A percentile compares a stretch with the other conserved stretches of the same genome.
phyloP scores from a whole-genome alignment of 2,113 vertebrate genomes.

The Zapornia atra region DNA sequence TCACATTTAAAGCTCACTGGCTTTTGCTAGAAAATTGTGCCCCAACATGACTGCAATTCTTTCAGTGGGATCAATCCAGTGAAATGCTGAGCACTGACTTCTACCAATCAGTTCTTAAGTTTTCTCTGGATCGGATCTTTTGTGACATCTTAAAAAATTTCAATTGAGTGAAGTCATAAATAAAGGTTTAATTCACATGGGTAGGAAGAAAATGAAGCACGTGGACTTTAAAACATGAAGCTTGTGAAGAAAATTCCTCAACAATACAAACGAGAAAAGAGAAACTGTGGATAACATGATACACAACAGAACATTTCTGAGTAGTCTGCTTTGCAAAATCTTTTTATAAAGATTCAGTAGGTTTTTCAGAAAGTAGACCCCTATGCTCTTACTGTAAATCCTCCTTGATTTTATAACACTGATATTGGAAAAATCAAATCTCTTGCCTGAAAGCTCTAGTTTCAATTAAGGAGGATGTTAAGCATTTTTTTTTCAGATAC shows the following conservation, averaged over 20 bases:
- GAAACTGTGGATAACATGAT: background rate
- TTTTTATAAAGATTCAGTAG: background rate
- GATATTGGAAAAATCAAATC: constrained; percentile 30
- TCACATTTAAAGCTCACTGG: background rate
- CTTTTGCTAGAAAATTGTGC: constrained; percentile 26
- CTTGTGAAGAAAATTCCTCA: background rate
- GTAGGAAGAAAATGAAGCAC: background rate
- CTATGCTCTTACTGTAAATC: background rate
- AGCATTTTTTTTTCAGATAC: constrained; percentile 42
- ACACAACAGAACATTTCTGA: background rate
- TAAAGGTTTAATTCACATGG: background rate
- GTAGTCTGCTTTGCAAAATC: background rate
- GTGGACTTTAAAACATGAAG: background rate
- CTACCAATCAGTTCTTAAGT: background rate
- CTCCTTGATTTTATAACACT: background rate
- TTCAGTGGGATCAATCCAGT: background rate
- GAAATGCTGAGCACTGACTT: background rate
- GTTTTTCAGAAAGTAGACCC: background rate
- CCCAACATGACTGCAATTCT: background rate
- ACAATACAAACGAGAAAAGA: background rate
- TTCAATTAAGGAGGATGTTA: constrained; percentile 46
- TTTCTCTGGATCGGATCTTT: background rate
- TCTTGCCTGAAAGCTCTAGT: constrained; percentile 13
- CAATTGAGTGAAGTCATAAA: background rate
- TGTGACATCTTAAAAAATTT: constrained; percentile 2